phyloP scores from a whole-genome alignment of 2,888 invertebrate genomes.

The Rosalia funebris region DNA sequence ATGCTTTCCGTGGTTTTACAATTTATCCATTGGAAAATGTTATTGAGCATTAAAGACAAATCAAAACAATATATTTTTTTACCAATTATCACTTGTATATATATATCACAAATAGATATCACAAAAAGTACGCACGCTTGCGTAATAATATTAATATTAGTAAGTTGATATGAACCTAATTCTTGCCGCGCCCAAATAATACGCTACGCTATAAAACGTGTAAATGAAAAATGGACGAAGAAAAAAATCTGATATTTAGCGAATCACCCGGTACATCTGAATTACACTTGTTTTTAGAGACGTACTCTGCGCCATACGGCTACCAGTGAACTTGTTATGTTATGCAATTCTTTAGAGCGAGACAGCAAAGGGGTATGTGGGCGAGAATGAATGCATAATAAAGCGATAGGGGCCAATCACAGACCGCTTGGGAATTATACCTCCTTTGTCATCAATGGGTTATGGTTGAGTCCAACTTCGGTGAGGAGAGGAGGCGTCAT shows the following conservation, averaged over 20 bases:
- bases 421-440: conserved; percentile 63
- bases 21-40: too few species aligned
- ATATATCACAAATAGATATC: too few species aligned
- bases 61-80: too few species aligned
- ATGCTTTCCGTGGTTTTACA: too few species aligned
- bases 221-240: too few species aligned
- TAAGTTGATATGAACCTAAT: too few species aligned
- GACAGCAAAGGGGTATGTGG: conserved; percentile 48
- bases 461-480: conserved; percentile 71
- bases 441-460: conserved; percentile 78
- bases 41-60: too few species aligned
- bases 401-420: conserved; percentile 69
- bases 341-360: conserved; percentile 60
- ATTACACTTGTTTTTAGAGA: conserved; percentile 32
- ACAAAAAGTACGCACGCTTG: too few species aligned
- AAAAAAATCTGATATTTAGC: conserved; percentile 5
- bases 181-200: too few species aligned
- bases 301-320: conserved; percentile 40
- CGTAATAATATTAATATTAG: too few species aligned
- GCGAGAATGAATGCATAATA: conserved; percentile 61
- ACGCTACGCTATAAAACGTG: too few species aligned
- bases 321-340: conserved; percentile 41
- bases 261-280: conserved; percentile 30
- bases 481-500: conserved; percentile 54
- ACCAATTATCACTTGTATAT: too few species aligned